A percentile compares a stretch with the other conserved stretches of the same genome.
Evolutionary conservation across 2,113 vertebrate genomes (phyloP).

Genomic region (Gila orcuttii): DNA sequence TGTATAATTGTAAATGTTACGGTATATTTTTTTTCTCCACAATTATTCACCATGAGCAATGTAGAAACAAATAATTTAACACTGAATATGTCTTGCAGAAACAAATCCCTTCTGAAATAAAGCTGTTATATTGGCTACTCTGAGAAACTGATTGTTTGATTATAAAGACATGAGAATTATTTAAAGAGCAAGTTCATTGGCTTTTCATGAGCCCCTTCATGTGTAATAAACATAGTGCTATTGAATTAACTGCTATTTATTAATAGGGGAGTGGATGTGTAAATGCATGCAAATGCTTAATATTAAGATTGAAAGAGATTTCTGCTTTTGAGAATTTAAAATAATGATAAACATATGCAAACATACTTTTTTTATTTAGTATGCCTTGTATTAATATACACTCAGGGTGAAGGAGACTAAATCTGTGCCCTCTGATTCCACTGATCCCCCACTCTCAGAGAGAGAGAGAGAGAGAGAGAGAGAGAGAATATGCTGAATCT

Average conservation of each 20-base stretch:
- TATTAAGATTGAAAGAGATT: background rate
- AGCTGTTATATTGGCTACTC: background rate
- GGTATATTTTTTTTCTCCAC: background rate
- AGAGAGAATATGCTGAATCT: constrained; percentile 22
- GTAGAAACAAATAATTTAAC: background rate
- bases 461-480: too few relatives aligned
- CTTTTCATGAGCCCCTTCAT: background rate
- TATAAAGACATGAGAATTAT: background rate
- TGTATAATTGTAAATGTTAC: background rate
- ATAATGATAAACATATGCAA: background rate
- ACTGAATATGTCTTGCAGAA: background rate
- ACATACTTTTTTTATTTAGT: background rate
- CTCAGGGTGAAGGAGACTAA: background rate
- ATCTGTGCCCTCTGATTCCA: background rate
- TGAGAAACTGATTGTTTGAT: background rate
- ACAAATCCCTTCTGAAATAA: background rate
- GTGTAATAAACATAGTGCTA: background rate
- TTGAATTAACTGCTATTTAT: background rate
- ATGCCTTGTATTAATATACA: background rate
- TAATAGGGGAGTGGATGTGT: too few relatives aligned
- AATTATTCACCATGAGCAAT: background rate
- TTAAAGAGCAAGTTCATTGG: background rate
- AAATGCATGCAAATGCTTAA: background rate
- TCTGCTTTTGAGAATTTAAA: background rate
- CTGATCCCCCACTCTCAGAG: background rate